Evolutionary conservation across 2,113 vertebrate species (phyloP).

Genomic region (Cyanoderma ruficeps): DNA sequence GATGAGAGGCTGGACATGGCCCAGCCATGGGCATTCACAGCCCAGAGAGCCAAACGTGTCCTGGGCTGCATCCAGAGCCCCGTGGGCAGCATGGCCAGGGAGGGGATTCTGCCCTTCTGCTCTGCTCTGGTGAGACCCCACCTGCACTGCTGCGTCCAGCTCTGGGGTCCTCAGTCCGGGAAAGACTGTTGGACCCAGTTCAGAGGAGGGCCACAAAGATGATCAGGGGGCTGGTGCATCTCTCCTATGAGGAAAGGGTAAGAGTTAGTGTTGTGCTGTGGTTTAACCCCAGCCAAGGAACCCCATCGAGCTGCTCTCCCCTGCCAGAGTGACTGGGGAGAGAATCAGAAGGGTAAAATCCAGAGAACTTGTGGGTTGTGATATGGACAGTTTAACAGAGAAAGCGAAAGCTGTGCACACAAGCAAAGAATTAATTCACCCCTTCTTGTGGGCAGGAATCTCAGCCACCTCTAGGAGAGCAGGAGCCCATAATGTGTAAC

Average conservation of each 20-base stretch:
- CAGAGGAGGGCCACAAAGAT: background rate
- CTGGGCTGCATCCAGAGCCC: background rate
- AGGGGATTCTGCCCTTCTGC: background rate
- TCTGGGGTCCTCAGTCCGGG: background rate
- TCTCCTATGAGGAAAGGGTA: background rate
- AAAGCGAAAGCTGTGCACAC: background rate
- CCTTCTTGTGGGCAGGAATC: background rate
- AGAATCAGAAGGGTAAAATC: background rate
- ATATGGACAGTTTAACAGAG: background rate
- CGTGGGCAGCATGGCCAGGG: background rate
- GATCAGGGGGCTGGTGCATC: background rate
- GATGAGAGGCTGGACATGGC: background rate
- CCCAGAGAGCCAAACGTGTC: background rate
- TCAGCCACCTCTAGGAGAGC: background rate
- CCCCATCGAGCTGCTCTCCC: background rate
- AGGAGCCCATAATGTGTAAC: background rate
- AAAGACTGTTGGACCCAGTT: accelerated
- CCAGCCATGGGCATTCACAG: background rate
- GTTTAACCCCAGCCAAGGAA: background rate
- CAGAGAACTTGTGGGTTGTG: background rate
- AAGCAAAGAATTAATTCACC: background rate
- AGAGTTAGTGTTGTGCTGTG: background rate
- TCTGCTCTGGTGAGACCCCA: background rate
- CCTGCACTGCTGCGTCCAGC: background rate
- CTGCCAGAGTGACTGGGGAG: background rate